These are phyloP conservation scores for Microplitis demolitor DNA, from an alignment of 1,140 invertebrate species.

Conservation along the genomic window DNA sequence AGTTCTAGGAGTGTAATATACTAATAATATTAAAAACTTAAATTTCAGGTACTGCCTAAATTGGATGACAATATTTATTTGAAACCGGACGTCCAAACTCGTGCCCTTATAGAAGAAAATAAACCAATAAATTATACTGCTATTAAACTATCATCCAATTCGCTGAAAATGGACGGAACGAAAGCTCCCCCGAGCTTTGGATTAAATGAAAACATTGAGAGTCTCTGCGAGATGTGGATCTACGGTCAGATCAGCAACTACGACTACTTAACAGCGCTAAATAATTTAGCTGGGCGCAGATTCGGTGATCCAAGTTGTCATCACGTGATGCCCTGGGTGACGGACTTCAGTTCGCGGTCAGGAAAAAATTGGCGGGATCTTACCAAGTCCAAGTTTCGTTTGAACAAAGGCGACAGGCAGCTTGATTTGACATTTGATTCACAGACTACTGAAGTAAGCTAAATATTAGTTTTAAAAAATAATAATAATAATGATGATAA, in stretches of 20 bases:
- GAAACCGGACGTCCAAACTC: slow-evolving; percentile 37
- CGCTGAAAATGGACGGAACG: slow-evolving; percentile 35
- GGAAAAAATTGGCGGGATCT: slow-evolving; percentile 89
- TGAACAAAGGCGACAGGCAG: slow-evolving; percentile 96
- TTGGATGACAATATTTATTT: slow-evolving; percentile 55
- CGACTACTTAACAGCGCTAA: slow-evolving; percentile 89
- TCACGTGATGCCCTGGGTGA: slow-evolving; percentile 97
- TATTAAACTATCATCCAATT: slow-evolving; percentile 35
- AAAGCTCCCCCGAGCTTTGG: slow-evolving; percentile 51
- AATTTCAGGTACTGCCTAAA: slow-evolving; percentile 56
- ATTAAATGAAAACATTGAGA: slow-evolving; percentile 62
- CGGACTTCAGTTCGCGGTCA: slow-evolving; percentile 83
- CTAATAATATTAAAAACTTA: slow-evolving; percentile 5
- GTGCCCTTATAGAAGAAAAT: slow-evolving; percentile 18
- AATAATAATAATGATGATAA: background rate
- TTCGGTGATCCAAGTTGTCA: slow-evolving; percentile 89
- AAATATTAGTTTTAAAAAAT: slow-evolving; percentile 2
- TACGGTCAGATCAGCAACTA: slow-evolving; percentile 86
- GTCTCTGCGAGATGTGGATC: slow-evolving; percentile 80
- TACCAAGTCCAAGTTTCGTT: slow-evolving; percentile 91
- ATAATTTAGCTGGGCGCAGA: slow-evolving; percentile 79
- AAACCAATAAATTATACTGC: background rate
- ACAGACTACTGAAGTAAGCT: slow-evolving; percentile 61
- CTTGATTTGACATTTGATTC: slow-evolving; percentile 87
- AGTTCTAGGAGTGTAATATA: too few species aligned